Evolutionary conservation across 2,888 invertebrate species (phyloP).

Genomic region (Aspidiotus rigidus): DNA sequence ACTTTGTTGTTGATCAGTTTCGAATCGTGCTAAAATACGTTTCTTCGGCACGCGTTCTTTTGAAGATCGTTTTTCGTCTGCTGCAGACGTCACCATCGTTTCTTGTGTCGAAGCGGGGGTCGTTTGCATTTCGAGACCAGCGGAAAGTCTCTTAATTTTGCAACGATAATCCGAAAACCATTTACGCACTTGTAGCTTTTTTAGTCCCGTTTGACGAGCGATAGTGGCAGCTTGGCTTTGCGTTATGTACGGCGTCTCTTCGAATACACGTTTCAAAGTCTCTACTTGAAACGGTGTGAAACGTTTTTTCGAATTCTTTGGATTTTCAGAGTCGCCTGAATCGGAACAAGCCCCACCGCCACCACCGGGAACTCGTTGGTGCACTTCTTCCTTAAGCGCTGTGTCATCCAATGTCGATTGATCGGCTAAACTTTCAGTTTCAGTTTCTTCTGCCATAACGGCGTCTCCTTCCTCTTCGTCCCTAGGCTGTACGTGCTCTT

Average conservation of each 20-base stretch:
- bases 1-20: not conserved
- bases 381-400: too few relatives aligned
- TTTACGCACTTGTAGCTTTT: constrained; percentile 24
- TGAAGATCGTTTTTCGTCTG: not conserved
- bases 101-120: not conserved
- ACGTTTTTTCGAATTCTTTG: constrained; percentile 16
- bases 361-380: too few relatives aligned
- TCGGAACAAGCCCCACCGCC: constrained; percentile 14
- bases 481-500: too few relatives aligned
- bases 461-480: too few relatives aligned
- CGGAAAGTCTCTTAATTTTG: constrained; percentile 21
- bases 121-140: not conserved
- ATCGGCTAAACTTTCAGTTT: too few relatives aligned
- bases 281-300: constrained; percentile 28
- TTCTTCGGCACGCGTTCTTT: not conserved
- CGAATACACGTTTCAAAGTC: constrained; percentile 15
- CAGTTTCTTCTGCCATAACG: too few relatives aligned
- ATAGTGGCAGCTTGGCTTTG: constrained; percentile 25
- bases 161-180: constrained; percentile 29
- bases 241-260: constrained; percentile 27
- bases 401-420: too few relatives aligned
- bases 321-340: not conserved
- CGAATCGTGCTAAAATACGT: constrained; percentile 12
- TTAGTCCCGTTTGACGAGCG: constrained; percentile 21
- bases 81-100: not conserved